Evolutionary conservation across 30 jellyfish, hydroid and myxozoan genomes (phyloP).

Genomic region (Hydra vulgaris): DNA sequence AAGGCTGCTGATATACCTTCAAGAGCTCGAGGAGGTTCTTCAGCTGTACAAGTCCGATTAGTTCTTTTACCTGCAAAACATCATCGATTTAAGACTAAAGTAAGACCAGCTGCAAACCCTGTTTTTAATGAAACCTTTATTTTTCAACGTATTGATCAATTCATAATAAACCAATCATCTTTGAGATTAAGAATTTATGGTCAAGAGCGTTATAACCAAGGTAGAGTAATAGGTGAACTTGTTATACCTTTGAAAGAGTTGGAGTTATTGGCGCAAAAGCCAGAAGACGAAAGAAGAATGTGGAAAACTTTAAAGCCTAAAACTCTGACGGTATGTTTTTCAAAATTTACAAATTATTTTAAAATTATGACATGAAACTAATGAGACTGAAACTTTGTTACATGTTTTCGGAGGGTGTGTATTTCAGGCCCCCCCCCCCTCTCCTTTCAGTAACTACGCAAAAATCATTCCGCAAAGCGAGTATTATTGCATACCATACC

Average conservation of each 20-base stretch:
- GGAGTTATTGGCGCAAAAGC: slow-evolving; percentile 40
- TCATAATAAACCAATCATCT: slow-evolving; percentile 42
- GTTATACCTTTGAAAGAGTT: slow-evolving; percentile 41
- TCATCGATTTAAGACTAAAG: slow-evolving; percentile 78
- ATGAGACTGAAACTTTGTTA: too few species aligned
- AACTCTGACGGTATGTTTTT: slow-evolving; percentile 57
- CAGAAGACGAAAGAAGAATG: slow-evolving; percentile 44
- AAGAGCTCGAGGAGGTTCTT: slow-evolving; percentile 93
- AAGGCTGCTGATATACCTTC: slow-evolving; percentile 90
- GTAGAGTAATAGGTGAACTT: slow-evolving; percentile 71
- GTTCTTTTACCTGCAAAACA: slow-evolving; percentile 63
- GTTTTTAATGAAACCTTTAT: slow-evolving; percentile 81
- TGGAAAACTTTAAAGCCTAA: slow-evolving; percentile 76
- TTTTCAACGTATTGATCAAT: slow-evolving; percentile 48
- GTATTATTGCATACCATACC: too few species aligned
- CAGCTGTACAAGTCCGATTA: slow-evolving; percentile 83
- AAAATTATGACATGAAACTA: too few species aligned
- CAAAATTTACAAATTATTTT: too few species aligned
- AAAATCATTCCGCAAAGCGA: too few species aligned
- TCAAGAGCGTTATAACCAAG: slow-evolving; percentile 77
- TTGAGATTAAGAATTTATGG: slow-evolving; percentile 73
- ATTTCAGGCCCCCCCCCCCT: too few species aligned
- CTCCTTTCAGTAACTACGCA: too few species aligned
- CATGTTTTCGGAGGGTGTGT: too few species aligned
- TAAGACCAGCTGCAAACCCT: slow-evolving; percentile 88